Base-by-base conservation (phyloP, 2,888 invertebrate species). In the Masnerella sp. region DNA sequence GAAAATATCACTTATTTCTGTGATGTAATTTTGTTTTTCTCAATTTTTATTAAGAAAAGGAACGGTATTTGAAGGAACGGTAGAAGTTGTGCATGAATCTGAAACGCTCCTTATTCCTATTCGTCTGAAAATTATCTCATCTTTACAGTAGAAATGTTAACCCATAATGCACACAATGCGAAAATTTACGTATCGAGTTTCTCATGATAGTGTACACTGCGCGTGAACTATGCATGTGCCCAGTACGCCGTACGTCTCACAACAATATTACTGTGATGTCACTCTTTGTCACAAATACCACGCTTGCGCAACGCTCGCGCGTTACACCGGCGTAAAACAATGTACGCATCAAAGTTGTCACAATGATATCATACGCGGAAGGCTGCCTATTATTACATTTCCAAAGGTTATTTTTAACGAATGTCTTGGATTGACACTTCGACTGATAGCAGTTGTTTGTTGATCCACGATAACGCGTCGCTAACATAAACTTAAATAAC, bases 111-210 rank as follows among this genome's bases (percentile, higher is more conserved):
- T n/a, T n/a, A n/a, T n/a, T n/a, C n/a, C n/a, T n/a, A n/a, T n/a
- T n/a, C n/a, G n/a, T 5, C 56, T 17, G 15, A 5, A 47, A 56
- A 47, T 47, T 28, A 28, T 28, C 32, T 28, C 25, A 12, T 22
- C 25, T 62, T 52, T 49, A 34, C 12, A 43, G 47, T 51, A 25
- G 51, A 62, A 69, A 61, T 32, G 28, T 42, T 47, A 54, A 25
- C 45, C 52, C 52, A 30, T 54, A 49, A 42, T 34, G 42, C 36
- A 56, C 34, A 49, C 56, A 56, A 32, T 43, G 43, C 34, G 69
- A 54, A 62, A 61, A 70, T 70, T 70, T 51, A 52, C 43, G 56
- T 70, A 70, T 62, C 32, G 62, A 70, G 49, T 62, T 70, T 70
- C 69, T 62, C 59, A 14, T 17, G 69, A 18, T 62, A 49, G 49